Percentiles rank a stretch among this genome's conserved stretches.
These are phyloP conservation scores for Meleagris gallopavo DNA, from an alignment of 2,113 vertebrate species.

Conservation along the genomic window DNA sequence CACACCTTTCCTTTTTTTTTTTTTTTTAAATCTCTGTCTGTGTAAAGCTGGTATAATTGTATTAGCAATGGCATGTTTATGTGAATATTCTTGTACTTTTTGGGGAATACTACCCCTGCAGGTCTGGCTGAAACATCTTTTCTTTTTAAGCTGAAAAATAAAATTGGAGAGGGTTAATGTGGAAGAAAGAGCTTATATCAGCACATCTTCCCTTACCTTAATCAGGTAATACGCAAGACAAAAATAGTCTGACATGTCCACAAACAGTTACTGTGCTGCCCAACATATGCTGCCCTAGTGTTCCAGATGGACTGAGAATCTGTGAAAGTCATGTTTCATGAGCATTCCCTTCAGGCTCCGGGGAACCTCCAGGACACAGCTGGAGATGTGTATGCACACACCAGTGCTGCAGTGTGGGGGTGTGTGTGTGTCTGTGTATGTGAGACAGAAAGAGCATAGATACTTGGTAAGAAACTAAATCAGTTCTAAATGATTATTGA, in stretches of 20 bases:
- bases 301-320: constrained; percentile 66
- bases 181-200: background rate
- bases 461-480: background rate
- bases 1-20: constrained; percentile 31
- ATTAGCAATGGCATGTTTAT: background rate
- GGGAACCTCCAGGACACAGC: constrained; percentile 68
- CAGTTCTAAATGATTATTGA: background rate
- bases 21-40: background rate
- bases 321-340: constrained; percentile 73
- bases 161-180: constrained; percentile 47
- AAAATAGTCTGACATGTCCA: constrained; percentile 48
- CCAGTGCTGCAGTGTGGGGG: background rate
- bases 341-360: constrained; percentile 66
- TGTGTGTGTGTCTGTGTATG: fast-evolving
- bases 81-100: constrained; percentile 26
- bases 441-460: background rate
- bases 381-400: constrained; percentile 48
- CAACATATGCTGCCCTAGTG: constrained; percentile 54
- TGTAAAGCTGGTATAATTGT: constrained; percentile 52
- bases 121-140: background rate
- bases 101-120: background rate
- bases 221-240: constrained; percentile 49
- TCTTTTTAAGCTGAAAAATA: constrained; percentile 46
- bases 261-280: constrained; percentile 57
- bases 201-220: background rate